These are phyloP conservation scores for Helogale parvula DNA, from an alignment of 2,113 vertebrate genomes.

Conservation along the genomic window DNA sequence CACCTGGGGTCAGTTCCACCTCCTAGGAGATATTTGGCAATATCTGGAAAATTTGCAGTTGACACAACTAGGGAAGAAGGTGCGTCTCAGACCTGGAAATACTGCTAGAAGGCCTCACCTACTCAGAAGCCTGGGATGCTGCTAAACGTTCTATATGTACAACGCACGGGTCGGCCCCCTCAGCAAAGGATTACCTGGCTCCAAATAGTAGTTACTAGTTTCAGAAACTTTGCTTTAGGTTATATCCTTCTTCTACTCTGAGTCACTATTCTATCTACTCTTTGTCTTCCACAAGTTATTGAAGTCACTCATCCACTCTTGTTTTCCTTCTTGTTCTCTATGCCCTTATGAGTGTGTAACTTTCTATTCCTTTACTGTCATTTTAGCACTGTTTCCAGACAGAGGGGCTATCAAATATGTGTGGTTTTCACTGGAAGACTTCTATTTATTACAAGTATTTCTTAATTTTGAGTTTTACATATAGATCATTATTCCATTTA, in stretches of 20 bases:
- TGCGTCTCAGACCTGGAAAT: neutral
- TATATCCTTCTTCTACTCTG: neutral
- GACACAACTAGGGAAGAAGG: neutral
- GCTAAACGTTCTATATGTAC: neutral
- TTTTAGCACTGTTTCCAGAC: neutral
- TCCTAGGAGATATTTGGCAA: neutral
- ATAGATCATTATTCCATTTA: neutral
- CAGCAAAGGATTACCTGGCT: neutral
- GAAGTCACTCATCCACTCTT: neutral
- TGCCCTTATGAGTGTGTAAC: neutral
- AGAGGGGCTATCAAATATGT: neutral
- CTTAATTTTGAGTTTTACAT: constrained; percentile 5
- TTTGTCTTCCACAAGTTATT: neutral
- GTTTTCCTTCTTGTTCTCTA: neutral
- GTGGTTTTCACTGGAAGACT: neutral
- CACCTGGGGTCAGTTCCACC: neutral
- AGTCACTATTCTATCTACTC: neutral
- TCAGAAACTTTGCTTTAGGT: neutral
- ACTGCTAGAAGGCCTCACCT: neutral
- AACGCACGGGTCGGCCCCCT: too few species aligned
- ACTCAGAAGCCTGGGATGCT: neutral
- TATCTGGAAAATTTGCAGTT: neutral
- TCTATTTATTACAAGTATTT: neutral
- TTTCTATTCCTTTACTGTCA: neutral
- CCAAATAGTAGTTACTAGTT: neutral